A percentile compares a stretch with the other conserved stretches of the same genome.
These are phyloP conservation scores for Drosophila infuscata DNA, from an alignment of 2,888 invertebrate genomes.

Conservation along the genomic window DNA sequence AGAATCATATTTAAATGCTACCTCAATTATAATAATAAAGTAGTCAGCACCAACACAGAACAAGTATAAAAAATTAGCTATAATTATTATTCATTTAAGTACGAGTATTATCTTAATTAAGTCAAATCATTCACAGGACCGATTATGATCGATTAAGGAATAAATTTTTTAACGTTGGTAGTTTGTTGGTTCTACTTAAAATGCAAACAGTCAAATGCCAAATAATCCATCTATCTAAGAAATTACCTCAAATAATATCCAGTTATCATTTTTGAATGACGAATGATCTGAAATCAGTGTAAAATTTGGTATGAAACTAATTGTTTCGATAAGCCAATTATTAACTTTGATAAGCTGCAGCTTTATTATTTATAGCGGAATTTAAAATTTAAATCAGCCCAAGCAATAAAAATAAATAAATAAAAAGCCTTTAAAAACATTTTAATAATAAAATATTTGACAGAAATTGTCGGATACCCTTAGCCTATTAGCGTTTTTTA, in stretches of 20 bases:
- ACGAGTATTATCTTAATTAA: too few relatives aligned
- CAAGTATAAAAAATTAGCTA: background rate
- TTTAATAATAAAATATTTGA: too few relatives aligned
- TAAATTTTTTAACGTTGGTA: background rate
- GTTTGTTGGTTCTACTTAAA: slow-evolving; percentile 1
- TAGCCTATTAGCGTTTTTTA: too few relatives aligned
- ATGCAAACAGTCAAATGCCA: background rate
- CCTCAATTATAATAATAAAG: too few relatives aligned
- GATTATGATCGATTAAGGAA: background rate
- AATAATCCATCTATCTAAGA: background rate
- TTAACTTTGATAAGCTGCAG: background rate
- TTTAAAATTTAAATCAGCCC: background rate
- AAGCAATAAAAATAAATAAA: background rate
- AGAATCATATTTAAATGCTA: background rate
- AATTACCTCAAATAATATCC: slow-evolving; percentile 30
- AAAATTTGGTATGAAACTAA: background rate
- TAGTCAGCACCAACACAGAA: too few relatives aligned
- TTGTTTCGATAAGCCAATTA: background rate
- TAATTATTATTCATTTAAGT: background rate
- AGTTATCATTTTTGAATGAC: background rate
- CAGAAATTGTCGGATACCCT: too few relatives aligned
- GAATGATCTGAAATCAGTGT: background rate
- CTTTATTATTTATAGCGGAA: background rate
- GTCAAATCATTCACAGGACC: too few relatives aligned
- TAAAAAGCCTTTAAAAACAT: too few relatives aligned